Evolutionary conservation across 2,888 invertebrate species (phyloP), one percentile per base, ranked within the genome.

Genomic region (Brassicogethes aeneus): DNA sequence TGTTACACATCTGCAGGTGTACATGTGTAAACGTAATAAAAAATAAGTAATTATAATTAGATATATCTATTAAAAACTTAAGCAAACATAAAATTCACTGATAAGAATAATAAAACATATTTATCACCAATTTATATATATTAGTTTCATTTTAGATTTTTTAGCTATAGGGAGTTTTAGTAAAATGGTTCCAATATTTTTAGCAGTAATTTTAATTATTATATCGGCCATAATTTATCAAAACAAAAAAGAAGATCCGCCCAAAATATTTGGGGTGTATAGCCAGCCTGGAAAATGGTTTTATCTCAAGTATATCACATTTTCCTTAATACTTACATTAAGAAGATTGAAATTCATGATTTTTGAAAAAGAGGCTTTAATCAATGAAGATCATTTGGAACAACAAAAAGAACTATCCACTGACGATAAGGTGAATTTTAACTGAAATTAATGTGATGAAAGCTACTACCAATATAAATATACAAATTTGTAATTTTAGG

Each of bases 261-360:
- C 7, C 3, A 74, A 76, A 3, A 73, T 79, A 37, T 70, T 75
- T 32, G 78, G 76, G 1, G 64, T 81, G 1, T 82, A 82, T 55
- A 65, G 69, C 1, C 73, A 73, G 43, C 74, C 74, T 0, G 80
- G 80, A 15, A 77, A 75, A 62, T 81, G 77, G 75, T 82, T 75
- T 59, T 71, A 71, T 45, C 37, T 80, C 17, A 82, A 83, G 62
- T 80, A 78, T 64, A 62, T 60, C 0, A 29, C 71, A 10, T 78
- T 82, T 50, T 68, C 71, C 2, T 49, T 68, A 8, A 42, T 81
- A 2, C 70, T 79, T 49, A 70, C 70, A 52, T 62, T 72, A 43
- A 67, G 78, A 57, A 74, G 76, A 69, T 71, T 77, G 48, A 70
- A 72, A 46, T 49, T 48, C 17, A 68, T 64, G 47, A 49, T 68